Evolutionary conservation across 2,113 vertebrate species (phyloP).

Genomic region (Gnathonemus longibarbis): DNA sequence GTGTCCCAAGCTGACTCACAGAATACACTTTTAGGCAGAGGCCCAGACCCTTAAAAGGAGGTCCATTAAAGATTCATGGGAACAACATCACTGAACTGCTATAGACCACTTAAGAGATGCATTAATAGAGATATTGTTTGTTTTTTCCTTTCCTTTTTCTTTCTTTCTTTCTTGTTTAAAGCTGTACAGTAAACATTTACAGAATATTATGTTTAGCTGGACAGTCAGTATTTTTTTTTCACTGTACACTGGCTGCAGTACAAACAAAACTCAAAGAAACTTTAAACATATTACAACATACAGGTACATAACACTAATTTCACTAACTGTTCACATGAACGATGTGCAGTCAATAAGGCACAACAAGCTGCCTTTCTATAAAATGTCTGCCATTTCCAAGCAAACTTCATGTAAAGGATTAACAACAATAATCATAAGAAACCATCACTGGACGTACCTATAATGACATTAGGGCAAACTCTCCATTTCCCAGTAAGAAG

Average conservation of each 20-base stretch:
- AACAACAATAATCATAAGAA: not conserved
- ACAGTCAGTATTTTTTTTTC: not conserved
- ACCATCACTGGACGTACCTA: not conserved
- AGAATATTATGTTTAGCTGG: not conserved
- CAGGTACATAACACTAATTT: not conserved
- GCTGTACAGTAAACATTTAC: not conserved
- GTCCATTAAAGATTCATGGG: not conserved
- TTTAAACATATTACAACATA: not conserved
- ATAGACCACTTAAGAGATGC: not conserved
- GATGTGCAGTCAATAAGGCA: not conserved
- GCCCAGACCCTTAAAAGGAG: not conserved
- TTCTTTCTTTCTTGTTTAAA: not conserved
- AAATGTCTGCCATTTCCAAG: not conserved
- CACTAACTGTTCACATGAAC: not conserved
- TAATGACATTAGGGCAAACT: not conserved
- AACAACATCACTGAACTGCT: not conserved
- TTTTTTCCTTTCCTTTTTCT: not conserved
- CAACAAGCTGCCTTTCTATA: not conserved
- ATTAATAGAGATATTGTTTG: not conserved
- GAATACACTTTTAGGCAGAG: not conserved
- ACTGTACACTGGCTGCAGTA: not conserved
- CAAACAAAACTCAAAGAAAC: not conserved
- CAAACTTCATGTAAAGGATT: not conserved
- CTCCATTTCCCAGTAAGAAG: not conserved
- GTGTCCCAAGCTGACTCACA: not conserved